Conservation (phyloP, 2,888 invertebrate species). For the Listrodromus nycthemerus region DNA sequence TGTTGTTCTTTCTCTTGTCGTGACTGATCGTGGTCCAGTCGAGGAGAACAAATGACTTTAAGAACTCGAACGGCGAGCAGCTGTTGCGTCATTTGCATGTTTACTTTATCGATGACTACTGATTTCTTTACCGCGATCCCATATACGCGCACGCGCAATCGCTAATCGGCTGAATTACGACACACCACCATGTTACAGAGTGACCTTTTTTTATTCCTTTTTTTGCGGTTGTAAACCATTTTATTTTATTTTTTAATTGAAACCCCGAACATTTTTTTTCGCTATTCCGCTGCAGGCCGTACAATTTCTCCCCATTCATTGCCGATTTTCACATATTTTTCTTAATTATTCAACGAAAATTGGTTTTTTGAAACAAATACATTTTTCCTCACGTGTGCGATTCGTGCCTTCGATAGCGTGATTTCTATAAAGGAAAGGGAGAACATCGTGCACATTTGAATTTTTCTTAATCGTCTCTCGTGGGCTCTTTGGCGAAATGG, state of each 20-base stretch:
- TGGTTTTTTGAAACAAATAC: background rate
- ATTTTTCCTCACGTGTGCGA: background rate
- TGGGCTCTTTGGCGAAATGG: constrained; percentile 1
- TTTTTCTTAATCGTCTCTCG: constrained; percentile 6
- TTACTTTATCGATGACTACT: constrained; percentile 59
- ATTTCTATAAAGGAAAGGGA: constrained; percentile 43
- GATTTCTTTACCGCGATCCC: constrained; percentile 27
- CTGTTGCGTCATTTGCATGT: constrained; percentile 58
- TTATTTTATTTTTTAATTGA: background rate
- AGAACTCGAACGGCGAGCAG: constrained; percentile 4
- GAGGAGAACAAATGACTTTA: constrained; percentile 55
- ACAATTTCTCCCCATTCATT: constrained; percentile 11
- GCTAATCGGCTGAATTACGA: constrained; percentile 44
- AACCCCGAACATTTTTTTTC: constrained; percentile 8
- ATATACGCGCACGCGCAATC: constrained; percentile 19
- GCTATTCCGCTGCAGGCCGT: background rate
- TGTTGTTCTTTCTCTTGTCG: constrained; percentile 56
- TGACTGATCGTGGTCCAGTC: constrained; percentile 53
- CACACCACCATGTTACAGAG: background rate
- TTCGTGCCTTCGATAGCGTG: background rate
- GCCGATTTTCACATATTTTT: constrained; percentile 25
- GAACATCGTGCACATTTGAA: constrained; percentile 28
- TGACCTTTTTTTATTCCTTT: constrained; percentile 1
- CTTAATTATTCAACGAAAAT: constrained; percentile 28
- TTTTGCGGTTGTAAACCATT: constrained; percentile 35